Percentiles rank a stretch among this genome's conserved stretches.
Conservation (phyloP, 2,113 vertebrate species). For the Pithys albifrons region DNA sequence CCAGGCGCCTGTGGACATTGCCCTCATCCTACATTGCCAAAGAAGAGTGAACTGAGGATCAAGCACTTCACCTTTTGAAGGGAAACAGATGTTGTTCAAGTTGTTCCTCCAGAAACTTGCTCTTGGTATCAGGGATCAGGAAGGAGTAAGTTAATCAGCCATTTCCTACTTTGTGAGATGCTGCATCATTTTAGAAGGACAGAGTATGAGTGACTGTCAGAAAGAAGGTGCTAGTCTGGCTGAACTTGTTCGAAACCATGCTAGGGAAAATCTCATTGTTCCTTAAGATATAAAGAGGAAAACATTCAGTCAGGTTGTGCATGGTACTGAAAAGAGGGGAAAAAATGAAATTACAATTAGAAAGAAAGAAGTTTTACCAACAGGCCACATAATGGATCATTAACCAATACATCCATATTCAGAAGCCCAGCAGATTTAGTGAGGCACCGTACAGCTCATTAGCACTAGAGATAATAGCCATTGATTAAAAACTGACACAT, state of each 20-base stretch:
- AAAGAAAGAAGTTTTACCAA: constrained; percentile 71
- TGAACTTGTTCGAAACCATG: neutral
- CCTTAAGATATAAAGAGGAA: neutral
- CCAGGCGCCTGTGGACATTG: neutral
- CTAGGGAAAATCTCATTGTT: neutral
- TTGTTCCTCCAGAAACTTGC: neutral
- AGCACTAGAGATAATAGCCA: constrained; percentile 67
- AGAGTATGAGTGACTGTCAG: rapidly evolving
- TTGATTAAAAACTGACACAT: constrained; percentile 74
- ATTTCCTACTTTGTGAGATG: neutral
- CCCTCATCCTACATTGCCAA: neutral
- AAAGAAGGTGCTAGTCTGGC: neutral
- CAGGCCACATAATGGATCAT: constrained; percentile 58
- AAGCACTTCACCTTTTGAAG: neutral
- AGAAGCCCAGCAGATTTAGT: constrained; percentile 49
- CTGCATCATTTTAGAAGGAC: neutral
- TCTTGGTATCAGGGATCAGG: neutral
- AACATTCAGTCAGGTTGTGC: neutral
- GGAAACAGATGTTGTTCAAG: neutral
- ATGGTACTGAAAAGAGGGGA: neutral
- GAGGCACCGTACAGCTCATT: constrained; percentile 33
- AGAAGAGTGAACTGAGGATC: neutral
- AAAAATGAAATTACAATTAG: constrained; percentile 62
- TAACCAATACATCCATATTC: constrained; percentile 71
- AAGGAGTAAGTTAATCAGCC: neutral